Percentiles rank a stretch among this genome's conserved stretches.
Conservation (phyloP, 2,888 invertebrate genomes). For the Eristalinus sepulchralis region DNA sequence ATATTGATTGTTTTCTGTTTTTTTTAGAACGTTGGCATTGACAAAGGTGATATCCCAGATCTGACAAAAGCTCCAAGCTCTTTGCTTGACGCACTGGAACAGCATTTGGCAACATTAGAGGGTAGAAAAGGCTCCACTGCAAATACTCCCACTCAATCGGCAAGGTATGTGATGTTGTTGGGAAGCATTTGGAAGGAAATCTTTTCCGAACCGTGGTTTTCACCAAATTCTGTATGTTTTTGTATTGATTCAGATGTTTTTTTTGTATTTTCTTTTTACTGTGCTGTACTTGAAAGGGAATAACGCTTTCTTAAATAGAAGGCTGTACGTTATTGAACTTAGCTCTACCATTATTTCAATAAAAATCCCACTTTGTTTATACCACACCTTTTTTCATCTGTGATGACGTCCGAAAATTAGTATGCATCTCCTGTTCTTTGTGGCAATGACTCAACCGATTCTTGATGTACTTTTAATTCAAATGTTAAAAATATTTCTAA, state of each 20-base stretch:
- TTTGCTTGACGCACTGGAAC: constrained; percentile 97
- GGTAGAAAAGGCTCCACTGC: constrained; percentile 94
- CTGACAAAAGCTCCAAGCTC: constrained; percentile 98
- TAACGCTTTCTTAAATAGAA: too few species aligned
- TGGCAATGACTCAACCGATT: too few species aligned
- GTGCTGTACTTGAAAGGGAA: constrained; percentile 16
- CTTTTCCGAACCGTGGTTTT: constrained; percentile 56
- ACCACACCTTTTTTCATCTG: too few species aligned
- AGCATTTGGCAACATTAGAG: constrained; percentile 95
- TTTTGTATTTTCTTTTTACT: constrained; percentile 22
- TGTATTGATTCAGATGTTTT: neutral
- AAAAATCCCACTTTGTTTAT: too few species aligned
- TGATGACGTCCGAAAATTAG: too few species aligned
- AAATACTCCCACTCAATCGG: constrained; percentile 92
- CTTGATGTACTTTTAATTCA: too few species aligned
- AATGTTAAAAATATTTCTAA: too few species aligned
- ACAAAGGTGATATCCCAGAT: constrained; percentile 99
- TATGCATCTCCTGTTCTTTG: too few species aligned
- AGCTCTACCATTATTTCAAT: too few species aligned
- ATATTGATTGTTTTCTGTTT: constrained; percentile 79
- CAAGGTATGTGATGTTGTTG: constrained; percentile 83
- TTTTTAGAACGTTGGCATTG: constrained; percentile 94
- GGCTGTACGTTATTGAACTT: too few species aligned
- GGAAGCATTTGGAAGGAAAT: neutral
- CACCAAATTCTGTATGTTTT: constrained; percentile 23